Conservation (phyloP, 2,113 vertebrate genomes). For the Petroica traversi region DNA sequence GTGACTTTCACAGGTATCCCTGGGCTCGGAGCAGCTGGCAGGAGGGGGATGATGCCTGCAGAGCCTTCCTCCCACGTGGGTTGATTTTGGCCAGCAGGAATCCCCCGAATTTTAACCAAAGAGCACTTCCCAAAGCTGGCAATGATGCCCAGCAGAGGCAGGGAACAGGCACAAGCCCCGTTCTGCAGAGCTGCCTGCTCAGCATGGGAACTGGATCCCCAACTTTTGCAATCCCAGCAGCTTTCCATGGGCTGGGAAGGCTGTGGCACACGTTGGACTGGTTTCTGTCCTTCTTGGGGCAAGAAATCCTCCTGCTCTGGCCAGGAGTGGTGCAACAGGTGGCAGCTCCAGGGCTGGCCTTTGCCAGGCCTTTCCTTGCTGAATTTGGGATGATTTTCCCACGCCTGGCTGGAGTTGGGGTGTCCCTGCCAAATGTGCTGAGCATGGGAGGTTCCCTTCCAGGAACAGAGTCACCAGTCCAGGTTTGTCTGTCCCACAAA, state of each 20-base stretch:
- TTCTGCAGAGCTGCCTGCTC: background rate
- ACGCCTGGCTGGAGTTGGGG: background rate
- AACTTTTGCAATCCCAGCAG: background rate
- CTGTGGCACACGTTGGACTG: background rate
- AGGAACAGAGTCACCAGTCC: background rate
- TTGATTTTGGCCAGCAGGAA: background rate
- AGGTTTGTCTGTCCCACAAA: background rate
- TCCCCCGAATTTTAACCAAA: background rate
- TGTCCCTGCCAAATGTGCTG: background rate
- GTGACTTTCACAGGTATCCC: background rate
- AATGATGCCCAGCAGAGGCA: background rate
- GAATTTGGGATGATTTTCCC: background rate
- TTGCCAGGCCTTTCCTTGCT: background rate
- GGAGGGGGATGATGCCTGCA: background rate
- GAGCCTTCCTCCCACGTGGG: accelerated
- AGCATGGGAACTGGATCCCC: background rate
- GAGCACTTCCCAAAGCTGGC: accelerated
- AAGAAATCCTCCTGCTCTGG: background rate
- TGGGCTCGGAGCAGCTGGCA: background rate
- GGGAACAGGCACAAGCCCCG: background rate
- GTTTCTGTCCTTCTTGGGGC: background rate
- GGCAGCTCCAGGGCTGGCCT: background rate
- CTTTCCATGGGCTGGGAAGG: background rate
- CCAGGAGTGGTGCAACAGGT: background rate
- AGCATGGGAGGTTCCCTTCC: background rate